phyloP scores from a whole-genome alignment of 1,140 invertebrate species.

The Diuraphis noxia region DNA sequence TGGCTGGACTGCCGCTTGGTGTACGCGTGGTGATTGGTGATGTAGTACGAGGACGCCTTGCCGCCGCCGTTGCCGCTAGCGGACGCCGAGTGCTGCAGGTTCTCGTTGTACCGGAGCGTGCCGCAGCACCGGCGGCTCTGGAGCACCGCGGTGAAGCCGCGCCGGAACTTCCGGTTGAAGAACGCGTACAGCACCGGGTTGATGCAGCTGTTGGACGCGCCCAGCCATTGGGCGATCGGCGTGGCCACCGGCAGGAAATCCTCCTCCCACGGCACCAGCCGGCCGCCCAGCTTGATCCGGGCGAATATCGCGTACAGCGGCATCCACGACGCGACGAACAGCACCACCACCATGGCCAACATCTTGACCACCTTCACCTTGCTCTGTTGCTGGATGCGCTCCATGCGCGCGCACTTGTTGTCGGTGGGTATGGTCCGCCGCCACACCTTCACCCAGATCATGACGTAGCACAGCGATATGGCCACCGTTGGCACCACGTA shows the following conservation, averaged over 20 bases:
- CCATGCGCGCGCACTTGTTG: constrained; percentile 87
- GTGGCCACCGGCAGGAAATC: constrained; percentile 78
- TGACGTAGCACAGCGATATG: constrained; percentile 88
- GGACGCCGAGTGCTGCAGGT: constrained; percentile 68
- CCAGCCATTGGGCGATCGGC: constrained; percentile 94
- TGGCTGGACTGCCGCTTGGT: constrained; percentile 58
- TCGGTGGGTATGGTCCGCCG: constrained; percentile 84
- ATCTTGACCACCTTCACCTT: constrained; percentile 90
- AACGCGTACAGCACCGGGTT: constrained; percentile 98
- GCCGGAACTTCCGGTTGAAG: constrained; percentile 94
- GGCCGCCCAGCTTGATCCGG: constrained; percentile 78
- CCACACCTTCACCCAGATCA: constrained; percentile 92
- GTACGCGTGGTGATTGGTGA: constrained; percentile 67
- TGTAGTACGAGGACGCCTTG: constrained; percentile 75
- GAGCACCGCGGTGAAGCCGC: constrained; percentile 87
- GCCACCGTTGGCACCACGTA: constrained; percentile 91
- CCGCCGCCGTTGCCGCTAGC: constrained; percentile 63
- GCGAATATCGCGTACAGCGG: constrained; percentile 90
- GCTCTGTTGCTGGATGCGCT: constrained; percentile 87
- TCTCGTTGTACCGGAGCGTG: constrained; percentile 78
- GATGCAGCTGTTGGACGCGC: constrained; percentile 93
- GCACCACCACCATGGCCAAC: constrained; percentile 90
- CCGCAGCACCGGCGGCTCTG: constrained; percentile 82
- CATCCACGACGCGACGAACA: constrained; percentile 93
- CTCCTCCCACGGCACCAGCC: constrained; percentile 73